Conservation (phyloP, 2,797 vertebrate species). For the Poecile montanus region DNA sequence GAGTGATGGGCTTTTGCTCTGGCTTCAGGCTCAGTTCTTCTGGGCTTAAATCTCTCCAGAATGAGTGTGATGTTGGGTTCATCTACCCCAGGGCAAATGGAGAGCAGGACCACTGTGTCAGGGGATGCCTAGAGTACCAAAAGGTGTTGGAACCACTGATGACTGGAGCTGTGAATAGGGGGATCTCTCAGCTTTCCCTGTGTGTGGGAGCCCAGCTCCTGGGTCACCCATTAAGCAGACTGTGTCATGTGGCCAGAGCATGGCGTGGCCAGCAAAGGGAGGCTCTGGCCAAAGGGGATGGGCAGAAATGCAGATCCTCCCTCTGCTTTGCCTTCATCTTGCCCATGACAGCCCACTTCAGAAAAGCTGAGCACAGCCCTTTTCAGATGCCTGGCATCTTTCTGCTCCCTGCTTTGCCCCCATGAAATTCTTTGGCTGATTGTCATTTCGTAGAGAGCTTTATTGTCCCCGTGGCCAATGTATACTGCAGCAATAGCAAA, state of each 20-base stretch:
- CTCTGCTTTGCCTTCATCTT: background rate
- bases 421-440: background rate
- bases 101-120: background rate
- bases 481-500: background rate
- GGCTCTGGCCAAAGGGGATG: background rate
- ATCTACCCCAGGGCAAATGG: background rate
- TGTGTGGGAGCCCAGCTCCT: background rate
- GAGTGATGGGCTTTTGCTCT: background rate
- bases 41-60: background rate
- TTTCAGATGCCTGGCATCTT: background rate
- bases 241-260: background rate
- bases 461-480: background rate
- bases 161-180: background rate
- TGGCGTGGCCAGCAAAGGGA: fast-evolving
- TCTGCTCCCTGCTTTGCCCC: background rate
- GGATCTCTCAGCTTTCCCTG: background rate
- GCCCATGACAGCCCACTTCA: background rate
- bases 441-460: background rate
- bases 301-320: background rate
- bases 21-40: background rate
- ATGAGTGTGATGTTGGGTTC: background rate
- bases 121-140: no score
- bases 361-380: background rate
- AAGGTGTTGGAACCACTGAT: background rate
- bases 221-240: background rate